A percentile compares a stretch with the other conserved stretches of the same genome.
These are phyloP conservation scores for Rhizomys pruinosus DNA, from an alignment of 2,113 vertebrate genomes.

Conservation along the genomic window DNA sequence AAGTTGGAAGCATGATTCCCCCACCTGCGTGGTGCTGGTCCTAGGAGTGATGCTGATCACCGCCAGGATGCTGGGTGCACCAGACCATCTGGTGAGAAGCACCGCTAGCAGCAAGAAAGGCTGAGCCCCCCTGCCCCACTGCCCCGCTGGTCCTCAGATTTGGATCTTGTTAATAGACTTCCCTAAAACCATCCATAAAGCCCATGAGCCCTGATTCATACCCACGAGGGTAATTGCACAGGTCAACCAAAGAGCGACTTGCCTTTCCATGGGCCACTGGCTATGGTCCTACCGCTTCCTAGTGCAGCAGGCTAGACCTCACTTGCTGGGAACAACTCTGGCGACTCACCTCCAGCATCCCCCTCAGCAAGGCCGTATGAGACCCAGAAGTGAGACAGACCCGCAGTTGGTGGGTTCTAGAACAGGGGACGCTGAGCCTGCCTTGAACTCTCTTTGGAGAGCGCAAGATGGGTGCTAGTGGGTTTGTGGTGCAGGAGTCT, in stretches of 20 bases:
- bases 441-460: background rate
- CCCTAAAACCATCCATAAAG: background rate
- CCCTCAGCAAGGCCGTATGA: background rate
- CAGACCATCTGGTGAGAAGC: background rate
- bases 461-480: rapidly evolving
- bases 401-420: background rate
- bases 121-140: background rate
- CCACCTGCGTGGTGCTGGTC: no score
- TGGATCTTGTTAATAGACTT: background rate
- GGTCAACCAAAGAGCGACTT: no score
- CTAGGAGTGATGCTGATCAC: no score
- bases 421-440: background rate
- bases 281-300: no score
- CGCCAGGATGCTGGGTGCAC: no score
- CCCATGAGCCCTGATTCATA: background rate
- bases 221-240: rapidly evolving
- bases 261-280: rapidly evolving
- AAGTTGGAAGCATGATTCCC: background rate
- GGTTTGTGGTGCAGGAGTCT: no score
- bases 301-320: background rate
- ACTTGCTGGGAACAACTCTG: background rate
- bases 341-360: no score
- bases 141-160: no score
- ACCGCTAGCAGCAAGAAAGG: background rate
- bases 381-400: background rate